Percentiles rank a stretch among this genome's conserved stretches.
These are phyloP conservation scores for Mico argentatus DNA, from an alignment of 2,797 vertebrate genomes.

Conservation along the genomic window DNA sequence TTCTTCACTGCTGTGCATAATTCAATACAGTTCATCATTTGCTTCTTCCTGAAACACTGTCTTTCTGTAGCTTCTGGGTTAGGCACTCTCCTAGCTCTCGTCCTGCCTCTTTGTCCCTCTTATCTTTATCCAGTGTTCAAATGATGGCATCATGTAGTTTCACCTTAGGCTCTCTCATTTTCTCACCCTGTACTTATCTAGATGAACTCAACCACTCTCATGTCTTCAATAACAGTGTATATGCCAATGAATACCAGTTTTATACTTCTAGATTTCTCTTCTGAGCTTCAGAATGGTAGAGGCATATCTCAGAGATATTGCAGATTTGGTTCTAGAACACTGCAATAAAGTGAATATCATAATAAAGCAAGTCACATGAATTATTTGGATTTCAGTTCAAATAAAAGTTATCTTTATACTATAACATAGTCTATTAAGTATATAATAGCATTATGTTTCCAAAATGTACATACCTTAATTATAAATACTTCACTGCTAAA, in stretches of 20 bases:
- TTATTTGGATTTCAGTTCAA: not conserved
- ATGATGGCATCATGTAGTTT: not conserved
- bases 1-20: not conserved
- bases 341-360: not conserved
- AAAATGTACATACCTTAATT: not conserved
- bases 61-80: not conserved
- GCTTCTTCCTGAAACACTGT: not conserved
- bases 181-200: not conserved
- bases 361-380: not conserved
- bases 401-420: not conserved
- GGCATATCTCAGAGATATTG: not conserved
- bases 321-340: not conserved
- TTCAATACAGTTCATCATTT: not conserved
- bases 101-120: not conserved
- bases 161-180: not conserved
- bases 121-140: not conserved
- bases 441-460: not conserved
- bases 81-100: not conserved
- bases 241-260: constrained; percentile 19
- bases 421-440: not conserved
- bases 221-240: not conserved
- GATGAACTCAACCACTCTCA: not conserved
- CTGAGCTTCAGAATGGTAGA: not conserved
- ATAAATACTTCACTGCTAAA: not conserved
- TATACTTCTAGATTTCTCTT: not conserved